Evolutionary conservation across 2,113 vertebrate genomes (phyloP).

Genomic region (Plecotus auritus): DNA sequence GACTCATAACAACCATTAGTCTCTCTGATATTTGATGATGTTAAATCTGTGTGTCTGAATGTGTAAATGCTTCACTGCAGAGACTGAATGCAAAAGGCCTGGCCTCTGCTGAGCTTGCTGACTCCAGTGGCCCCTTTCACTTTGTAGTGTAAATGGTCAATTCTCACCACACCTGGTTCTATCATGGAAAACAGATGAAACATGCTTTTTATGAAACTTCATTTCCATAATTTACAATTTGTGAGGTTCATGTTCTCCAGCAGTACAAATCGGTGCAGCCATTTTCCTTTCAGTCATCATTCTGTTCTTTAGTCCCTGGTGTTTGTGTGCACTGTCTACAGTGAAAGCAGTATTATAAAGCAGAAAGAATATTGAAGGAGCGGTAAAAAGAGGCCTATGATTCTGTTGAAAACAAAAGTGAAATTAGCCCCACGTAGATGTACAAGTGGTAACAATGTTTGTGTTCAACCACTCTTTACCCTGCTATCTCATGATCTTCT

Average conservation of each 20-base stretch:
- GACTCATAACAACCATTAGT: not conserved
- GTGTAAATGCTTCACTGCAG: not conserved
- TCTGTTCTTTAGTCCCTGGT: not conserved
- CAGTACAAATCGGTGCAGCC: not conserved
- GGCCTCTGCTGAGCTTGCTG: not conserved
- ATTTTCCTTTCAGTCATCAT: not conserved
- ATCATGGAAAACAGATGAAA: not conserved
- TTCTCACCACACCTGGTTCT: not conserved
- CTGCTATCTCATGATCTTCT: not conserved
- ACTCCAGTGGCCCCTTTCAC: accelerated
- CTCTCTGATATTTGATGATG: not conserved
- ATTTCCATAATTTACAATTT: not conserved
- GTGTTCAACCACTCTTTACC: not conserved
- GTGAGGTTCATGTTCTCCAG: not conserved
- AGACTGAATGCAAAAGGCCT: not conserved
- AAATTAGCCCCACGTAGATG: not conserved
- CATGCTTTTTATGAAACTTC: not conserved
- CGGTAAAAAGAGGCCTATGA: not conserved
- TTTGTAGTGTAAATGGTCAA: not conserved
- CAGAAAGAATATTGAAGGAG: not conserved
- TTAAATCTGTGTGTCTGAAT: not conserved
- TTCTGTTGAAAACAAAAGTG: not conserved
- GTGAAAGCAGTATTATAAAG: not conserved
- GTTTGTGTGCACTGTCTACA: not conserved
- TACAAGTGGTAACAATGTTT: not conserved